Base-by-base conservation (phyloP, 2,113 vertebrate species). In the Podilymbus podiceps region DNA sequence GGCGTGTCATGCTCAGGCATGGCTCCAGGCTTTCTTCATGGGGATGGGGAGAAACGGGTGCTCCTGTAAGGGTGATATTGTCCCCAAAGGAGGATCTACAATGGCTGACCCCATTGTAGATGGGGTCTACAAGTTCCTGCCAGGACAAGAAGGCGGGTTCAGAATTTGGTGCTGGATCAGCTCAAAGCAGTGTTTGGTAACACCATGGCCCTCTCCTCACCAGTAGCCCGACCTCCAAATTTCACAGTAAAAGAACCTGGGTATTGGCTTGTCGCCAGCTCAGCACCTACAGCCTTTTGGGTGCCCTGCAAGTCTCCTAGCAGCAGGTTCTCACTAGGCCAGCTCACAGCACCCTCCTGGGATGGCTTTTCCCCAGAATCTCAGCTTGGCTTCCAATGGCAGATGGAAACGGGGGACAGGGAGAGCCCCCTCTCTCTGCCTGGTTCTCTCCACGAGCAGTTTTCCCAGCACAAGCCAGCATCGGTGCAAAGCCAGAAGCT, bases 1-100 rank as follows among this genome's bases (percentile, higher is more conserved):
- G 62, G 21, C 25, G 2, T 5, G 23, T 63, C 42, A 11, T 0
- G 0, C 4, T 40, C 5, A 0, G 8, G 12, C 1, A 0, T 3
- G 6, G 22, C 30, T 40, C 38, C 0, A 0, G 68, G 47, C 35
- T 73, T 68, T 44, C 13, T 46, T 28, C 80, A 11, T 8, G 9
- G n/a, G 30, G 38, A 40, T 27, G 55, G n/a, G 68, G 49, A 38
- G 35, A 63, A 63, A 59, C 1, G 2, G 40, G 33, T 1, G 1
- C 17, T 69, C 10, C 38, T 16, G 2, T 9, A 25, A 50, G 23
- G 33, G 38, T 4, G 30, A 31, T 56, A 47, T 49, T 28, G 4
- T 53, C 19, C 42, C n/a, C 44, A 30, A 15, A 63, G 33, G 6
- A 15, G 55, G 55, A 31, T 33, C 47, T 49, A 0, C 42, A 67